Percentiles rank a stretch among this genome's conserved stretches.
Conservation (phyloP, 2,113 vertebrate species). For the Leucopternis melanops region DNA sequence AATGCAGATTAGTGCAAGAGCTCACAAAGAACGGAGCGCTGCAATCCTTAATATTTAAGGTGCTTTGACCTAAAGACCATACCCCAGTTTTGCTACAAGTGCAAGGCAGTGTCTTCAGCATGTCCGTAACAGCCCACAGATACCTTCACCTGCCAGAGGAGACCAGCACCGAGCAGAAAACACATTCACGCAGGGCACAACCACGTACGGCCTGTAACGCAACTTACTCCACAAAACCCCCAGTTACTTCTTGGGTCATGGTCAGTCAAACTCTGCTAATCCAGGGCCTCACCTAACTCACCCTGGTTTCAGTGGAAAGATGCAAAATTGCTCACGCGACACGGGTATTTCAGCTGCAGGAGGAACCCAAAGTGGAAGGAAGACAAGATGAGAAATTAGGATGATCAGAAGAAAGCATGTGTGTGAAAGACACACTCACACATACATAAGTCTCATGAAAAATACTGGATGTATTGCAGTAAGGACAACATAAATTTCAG, state of each 20-base stretch:
- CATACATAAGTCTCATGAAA: no score
- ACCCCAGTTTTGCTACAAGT: not conserved
- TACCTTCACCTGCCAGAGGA: not conserved
- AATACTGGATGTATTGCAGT: no score
- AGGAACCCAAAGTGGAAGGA: not conserved
- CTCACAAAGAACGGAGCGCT: rapidly evolving
- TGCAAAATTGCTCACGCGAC: not conserved
- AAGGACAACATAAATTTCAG: no score
- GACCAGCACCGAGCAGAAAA: not conserved
- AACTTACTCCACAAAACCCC: not conserved
- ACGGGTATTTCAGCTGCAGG: not conserved
- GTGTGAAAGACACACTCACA: no score
- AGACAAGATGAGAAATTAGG: no score
- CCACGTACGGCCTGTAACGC: no score
- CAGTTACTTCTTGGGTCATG: rapidly evolving
- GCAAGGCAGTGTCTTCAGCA: not conserved
- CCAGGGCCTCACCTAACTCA: not conserved
- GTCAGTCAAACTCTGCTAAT: rapidly evolving
- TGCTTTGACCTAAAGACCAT: not conserved
- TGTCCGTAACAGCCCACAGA: not conserved
- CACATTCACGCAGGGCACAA: not conserved
- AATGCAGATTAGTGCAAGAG: not conserved
- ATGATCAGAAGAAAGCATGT: no score
- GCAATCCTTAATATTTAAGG: not conserved
- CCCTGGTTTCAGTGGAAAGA: not conserved